phyloP scores from a whole-genome alignment of 2,797 vertebrate genomes.

The Meriones psammophilus region DNA sequence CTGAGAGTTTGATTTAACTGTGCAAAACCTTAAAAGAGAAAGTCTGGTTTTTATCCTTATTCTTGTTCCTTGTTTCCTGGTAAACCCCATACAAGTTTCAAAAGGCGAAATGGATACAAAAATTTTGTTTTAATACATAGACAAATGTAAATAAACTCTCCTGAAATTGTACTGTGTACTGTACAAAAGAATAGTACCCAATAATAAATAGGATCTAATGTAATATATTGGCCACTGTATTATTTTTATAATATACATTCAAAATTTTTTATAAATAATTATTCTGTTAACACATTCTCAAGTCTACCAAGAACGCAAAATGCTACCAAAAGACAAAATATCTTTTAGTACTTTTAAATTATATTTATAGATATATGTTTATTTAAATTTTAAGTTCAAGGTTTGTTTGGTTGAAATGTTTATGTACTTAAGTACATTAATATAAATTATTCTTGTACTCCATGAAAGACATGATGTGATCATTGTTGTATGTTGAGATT shows the following conservation, averaged over 20 bases:
- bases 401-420: neutral
- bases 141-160: neutral
- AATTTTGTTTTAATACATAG: neutral
- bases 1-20: neutral
- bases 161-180: neutral
- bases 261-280: neutral
- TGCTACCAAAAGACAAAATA: neutral
- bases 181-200: neutral
- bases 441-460: neutral
- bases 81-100: neutral
- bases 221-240: neutral
- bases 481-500: neutral
- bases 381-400: neutral
- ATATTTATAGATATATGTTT: neutral
- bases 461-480: neutral
- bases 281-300: neutral
- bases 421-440: neutral
- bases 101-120: neutral
- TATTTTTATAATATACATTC: neutral
- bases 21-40: neutral
- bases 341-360: neutral
- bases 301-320: neutral
- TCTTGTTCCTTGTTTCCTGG: neutral
- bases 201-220: neutral
- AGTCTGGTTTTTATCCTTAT: neutral